phyloP scores from a whole-genome alignment of 2,888 invertebrate genomes.

The Polietes domitor region DNA sequence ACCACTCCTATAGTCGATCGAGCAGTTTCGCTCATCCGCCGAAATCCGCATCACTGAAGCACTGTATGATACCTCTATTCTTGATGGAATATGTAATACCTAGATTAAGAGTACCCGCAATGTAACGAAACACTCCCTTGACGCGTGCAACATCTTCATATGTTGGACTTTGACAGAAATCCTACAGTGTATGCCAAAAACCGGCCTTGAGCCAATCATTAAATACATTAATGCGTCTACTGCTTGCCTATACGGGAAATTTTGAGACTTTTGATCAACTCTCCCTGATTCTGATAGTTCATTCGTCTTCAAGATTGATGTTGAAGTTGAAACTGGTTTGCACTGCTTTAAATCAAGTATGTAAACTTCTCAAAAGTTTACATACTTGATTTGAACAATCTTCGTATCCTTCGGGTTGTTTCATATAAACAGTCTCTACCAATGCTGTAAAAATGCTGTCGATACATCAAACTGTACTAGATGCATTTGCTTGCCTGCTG shows the following conservation, averaged over 20 bases:
- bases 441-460: slow-evolving; percentile 40
- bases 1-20: too few species aligned
- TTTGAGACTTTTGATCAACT: too few species aligned
- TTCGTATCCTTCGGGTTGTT: slow-evolving; percentile 59
- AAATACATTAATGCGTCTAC: neutral
- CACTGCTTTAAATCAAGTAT: slow-evolving; percentile 62
- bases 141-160: neutral
- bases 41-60: too few species aligned
- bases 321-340: neutral
- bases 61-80: too few species aligned
- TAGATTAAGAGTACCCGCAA: neutral
- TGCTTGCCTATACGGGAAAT: neutral
- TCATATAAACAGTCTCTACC: slow-evolving; percentile 55
- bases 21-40: too few species aligned
- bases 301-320: neutral
- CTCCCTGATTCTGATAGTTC: too few species aligned
- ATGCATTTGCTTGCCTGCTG: slow-evolving; percentile 42
- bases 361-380: slow-evolving; percentile 53
- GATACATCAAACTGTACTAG: slow-evolving; percentile 26
- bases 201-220: neutral
- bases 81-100: neutral
- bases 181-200: neutral
- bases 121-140: neutral
- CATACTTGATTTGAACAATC: slow-evolving; percentile 53
- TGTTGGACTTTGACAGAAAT: neutral